A percentile compares a stretch with the other conserved stretches of the same genome.
These are phyloP conservation scores for Trachelipus rathkii DNA, from an alignment of 1,140 invertebrate species.

Conservation along the genomic window DNA sequence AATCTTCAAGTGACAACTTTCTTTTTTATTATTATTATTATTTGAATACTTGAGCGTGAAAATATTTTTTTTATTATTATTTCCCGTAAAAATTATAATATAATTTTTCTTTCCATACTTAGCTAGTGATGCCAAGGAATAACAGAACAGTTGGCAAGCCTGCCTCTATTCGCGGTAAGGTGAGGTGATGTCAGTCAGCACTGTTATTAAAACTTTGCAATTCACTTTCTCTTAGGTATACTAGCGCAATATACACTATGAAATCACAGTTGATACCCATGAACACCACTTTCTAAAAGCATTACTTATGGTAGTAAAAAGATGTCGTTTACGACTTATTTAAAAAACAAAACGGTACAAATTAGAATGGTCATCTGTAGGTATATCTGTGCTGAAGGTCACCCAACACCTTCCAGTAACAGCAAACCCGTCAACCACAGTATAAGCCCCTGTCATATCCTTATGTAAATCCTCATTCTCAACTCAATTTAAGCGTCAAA, in stretches of 20 bases:
- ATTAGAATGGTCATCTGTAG: not conserved
- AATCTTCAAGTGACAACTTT: not conserved
- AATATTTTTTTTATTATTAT: not conserved
- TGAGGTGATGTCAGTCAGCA: not conserved
- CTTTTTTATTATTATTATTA: no score
- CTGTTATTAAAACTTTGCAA: not conserved
- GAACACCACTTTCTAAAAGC: not conserved
- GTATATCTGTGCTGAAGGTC: conserved; percentile 11
- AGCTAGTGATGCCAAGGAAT: not conserved
- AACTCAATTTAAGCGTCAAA: no score
- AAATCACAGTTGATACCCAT: conserved; percentile 4
- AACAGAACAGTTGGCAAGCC: conserved; percentile 3
- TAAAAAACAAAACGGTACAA: not conserved
- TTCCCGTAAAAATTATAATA: not conserved
- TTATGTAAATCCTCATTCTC: not conserved
- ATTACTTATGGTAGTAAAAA: not conserved
- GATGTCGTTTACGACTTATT: not conserved
- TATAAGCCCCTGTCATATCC: conserved; percentile 4
- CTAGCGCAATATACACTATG: conserved; percentile 1
- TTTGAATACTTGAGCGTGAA: not conserved
- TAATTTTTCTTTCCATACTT: not conserved
- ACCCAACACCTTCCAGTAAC: not conserved
- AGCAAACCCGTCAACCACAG: conserved; percentile 1
- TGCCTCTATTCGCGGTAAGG: not conserved
- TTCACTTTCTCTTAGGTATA: not conserved